These are phyloP conservation scores for Palloptera scutellata DNA, from an alignment of 2,888 invertebrate species.

Conservation along the genomic window DNA sequence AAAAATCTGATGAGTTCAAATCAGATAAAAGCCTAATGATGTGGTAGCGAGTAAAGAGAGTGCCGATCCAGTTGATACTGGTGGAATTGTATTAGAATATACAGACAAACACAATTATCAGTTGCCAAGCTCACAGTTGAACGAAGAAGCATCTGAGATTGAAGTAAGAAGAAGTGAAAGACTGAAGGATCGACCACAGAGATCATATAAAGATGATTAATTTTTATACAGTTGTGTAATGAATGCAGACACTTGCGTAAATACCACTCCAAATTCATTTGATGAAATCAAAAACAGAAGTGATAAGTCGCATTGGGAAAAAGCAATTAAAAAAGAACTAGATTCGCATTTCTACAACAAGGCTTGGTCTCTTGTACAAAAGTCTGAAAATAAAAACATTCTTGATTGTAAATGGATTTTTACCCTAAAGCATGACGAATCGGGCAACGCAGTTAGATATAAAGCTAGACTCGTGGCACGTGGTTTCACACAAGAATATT, in stretches of 20 bases:
- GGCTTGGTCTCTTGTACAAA: constrained; percentile 40
- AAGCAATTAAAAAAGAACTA: constrained; percentile 43
- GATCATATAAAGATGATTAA: constrained; percentile 25
- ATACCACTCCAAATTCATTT: constrained; percentile 33
- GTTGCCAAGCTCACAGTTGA: constrained; percentile 1
- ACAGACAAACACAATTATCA: constrained; percentile 6
- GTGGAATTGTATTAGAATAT: not conserved
- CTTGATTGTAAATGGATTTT: constrained; percentile 19
- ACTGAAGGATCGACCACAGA: constrained; percentile 25
- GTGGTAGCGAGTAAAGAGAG: not conserved
- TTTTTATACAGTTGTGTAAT: constrained; percentile 31
- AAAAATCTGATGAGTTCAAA: constrained; percentile 1
- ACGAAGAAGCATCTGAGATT: not conserved
- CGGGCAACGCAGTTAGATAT: constrained; percentile 22
- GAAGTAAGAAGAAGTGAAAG: constrained; percentile 29
- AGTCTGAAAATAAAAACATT: constrained; percentile 34
- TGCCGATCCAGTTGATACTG: constrained; percentile 12
- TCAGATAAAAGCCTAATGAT: constrained; percentile 4
- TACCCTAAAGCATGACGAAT: constrained; percentile 25
- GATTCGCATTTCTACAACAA: constrained; percentile 40
- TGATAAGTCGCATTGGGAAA: constrained; percentile 38
- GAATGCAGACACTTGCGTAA: constrained; percentile 27
- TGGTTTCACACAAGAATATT: constrained; percentile 25
- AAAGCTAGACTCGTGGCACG: constrained; percentile 27
- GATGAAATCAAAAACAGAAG: constrained; percentile 36